A percentile compares a stretch with the other conserved stretches of the same genome.
Conservation (phyloP, 1,140 invertebrate genomes). For the Meloidogyne chitwoodi region DNA sequence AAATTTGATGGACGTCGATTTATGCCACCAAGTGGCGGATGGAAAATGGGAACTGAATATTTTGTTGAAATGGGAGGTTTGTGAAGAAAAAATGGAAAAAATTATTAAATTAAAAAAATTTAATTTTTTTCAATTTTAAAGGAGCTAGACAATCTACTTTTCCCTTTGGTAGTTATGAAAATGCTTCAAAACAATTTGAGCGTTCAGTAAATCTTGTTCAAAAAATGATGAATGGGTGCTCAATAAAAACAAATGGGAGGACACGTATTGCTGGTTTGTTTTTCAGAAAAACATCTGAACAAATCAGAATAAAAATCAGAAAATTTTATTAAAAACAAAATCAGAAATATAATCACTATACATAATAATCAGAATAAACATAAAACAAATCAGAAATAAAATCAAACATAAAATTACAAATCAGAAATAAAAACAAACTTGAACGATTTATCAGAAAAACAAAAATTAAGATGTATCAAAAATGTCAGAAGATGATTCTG, state of each 20-base stretch:
- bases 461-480: neutral
- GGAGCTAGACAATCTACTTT: conserved; percentile 1
- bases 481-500: neutral
- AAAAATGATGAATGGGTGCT: conserved; percentile 16
- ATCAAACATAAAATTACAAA: no score
- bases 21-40: conserved; percentile 8
- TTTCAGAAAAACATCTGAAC: neutral
- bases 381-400: no score
- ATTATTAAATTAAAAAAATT: neutral
- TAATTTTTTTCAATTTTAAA: neutral
- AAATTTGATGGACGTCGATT: conserved; percentile 21
- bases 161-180: conserved; percentile 17
- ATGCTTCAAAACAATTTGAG: conserved; percentile 16
- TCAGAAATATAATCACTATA: no score
- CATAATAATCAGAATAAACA: no score
- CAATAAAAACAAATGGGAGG: neutral
- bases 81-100: neutral
- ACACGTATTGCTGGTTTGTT: neutral
- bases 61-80: conserved; percentile 21
- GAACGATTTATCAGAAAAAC: neutral
- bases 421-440: no score
- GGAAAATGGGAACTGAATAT: conserved; percentile 5
- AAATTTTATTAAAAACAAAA: no score
- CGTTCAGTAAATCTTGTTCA: conserved; percentile 16
- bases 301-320: neutral